phyloP scores from a whole-genome alignment of 2,113 vertebrate species.

The Cathartes aura region DNA sequence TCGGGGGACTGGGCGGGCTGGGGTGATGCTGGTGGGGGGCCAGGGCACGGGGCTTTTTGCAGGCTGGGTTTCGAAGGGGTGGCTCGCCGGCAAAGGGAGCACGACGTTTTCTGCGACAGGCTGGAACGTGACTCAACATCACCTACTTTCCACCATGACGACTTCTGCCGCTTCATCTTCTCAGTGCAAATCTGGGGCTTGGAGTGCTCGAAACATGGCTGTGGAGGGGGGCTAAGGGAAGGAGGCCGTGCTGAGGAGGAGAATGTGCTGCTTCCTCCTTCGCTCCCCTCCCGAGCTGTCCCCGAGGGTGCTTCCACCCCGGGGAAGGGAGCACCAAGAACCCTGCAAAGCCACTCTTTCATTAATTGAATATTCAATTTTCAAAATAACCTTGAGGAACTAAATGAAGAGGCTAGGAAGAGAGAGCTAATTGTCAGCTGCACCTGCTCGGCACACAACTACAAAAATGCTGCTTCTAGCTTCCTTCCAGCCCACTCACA shows the following conservation, averaged over 20 bases:
- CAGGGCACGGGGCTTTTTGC: fast-evolving
- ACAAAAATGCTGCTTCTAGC: constrained; percentile 29
- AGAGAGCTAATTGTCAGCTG: constrained; percentile 69
- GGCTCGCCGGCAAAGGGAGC: neutral
- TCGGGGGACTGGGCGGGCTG: fast-evolving
- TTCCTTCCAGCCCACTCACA: constrained; percentile 60
- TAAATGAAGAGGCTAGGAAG: constrained; percentile 66
- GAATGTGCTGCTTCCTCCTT: neutral
- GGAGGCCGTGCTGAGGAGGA: neutral
- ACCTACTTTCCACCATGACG: constrained; percentile 34
- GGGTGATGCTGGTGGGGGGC: neutral
- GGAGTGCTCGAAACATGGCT: neutral
- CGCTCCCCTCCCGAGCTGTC: neutral
- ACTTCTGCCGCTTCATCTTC: neutral
- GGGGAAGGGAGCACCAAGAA: neutral
- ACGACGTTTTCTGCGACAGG: neutral
- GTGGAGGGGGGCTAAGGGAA: neutral
- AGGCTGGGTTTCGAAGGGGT: neutral
- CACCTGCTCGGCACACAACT: constrained; percentile 48
- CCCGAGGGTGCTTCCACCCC: neutral
- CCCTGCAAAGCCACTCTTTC: constrained; percentile 42
- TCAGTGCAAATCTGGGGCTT: neutral
- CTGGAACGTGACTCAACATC: constrained; percentile 10
- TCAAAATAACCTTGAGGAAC: constrained; percentile 72
- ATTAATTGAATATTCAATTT: constrained; percentile 71